Evolutionary conservation across 2,797 vertebrate species (phyloP).

Genomic region (Hippopotamyrus pictus): DNA sequence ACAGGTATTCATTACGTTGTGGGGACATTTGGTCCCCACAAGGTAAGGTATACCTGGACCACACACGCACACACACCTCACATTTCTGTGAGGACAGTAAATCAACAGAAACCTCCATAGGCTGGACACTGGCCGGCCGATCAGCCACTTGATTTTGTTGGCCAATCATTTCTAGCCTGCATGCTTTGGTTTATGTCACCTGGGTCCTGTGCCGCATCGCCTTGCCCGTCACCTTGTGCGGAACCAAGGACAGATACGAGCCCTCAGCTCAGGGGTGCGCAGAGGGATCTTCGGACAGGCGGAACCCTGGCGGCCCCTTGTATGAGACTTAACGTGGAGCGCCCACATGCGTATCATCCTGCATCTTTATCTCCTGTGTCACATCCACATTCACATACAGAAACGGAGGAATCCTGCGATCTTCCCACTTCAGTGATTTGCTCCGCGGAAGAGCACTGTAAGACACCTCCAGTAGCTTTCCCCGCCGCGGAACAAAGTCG

Average conservation of each 20-base stretch:
- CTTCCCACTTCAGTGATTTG: neutral
- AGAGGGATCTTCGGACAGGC: neutral
- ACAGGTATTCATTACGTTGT: neutral
- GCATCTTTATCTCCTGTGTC: neutral
- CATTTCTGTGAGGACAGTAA: neutral
- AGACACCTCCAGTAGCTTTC: neutral
- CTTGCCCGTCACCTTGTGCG: neutral
- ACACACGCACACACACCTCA: neutral
- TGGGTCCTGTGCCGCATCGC: neutral
- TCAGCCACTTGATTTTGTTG: neutral
- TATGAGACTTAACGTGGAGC: neutral
- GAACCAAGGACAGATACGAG: slow-evolving; percentile 2
- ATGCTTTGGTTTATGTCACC: neutral
- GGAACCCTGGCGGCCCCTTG: neutral
- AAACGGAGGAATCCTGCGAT: neutral
- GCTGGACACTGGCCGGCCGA: neutral
- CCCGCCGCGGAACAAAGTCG: neutral
- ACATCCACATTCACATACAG: neutral
- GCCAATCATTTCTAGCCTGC: neutral
- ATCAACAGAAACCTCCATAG: neutral
- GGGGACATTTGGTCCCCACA: neutral
- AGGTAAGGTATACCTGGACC: no score
- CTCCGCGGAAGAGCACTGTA: neutral
- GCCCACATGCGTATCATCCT: neutral
- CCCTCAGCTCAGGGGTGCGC: neutral